Base-by-base conservation (phyloP, 2,888 invertebrate genomes). In the Athripsodes cinereus region DNA sequence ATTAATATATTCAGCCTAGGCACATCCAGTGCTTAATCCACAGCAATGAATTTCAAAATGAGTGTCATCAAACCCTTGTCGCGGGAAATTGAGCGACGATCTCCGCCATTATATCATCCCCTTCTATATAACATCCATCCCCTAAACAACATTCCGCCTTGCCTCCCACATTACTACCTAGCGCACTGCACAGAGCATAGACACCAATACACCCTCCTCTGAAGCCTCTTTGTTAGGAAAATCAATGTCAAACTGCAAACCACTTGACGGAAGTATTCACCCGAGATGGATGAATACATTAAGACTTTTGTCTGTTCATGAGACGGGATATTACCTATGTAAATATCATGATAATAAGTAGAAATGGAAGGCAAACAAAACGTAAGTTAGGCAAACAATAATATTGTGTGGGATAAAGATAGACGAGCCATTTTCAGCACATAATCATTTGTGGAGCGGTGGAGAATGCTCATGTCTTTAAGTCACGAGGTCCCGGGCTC, bases 51-150 rank as follows among this genome's bases (percentile, higher is more conserved):
- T 61, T 62, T 63, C 62, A 62, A 62, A 63, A 63, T 62, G 62
- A 63, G 63, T 60, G 62, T 60, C 63, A 63, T 62, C 63, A 62
- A 53, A 59, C 55, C 58, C 58, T 63, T 59, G 59, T 61, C 60
- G 57, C 52, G 60, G 57, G 63, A 63, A 63, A 63, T 63, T 63
- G 63, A 63, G 63, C 63, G 63, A 60, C 63, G 61, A 60, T 52
- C 53, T 58, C 62, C 59, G 56, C 60, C 55, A 48, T 56, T 53
- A 52, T 35, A 48, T 19, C 34, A 22, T 51, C 53, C 52, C 47
- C 44, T 49, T 51, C 44, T 34, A 19, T 18, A 11, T 18, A n/a
- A n/a, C n/a, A 10, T 21, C 22, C 50, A 26, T 13, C 52, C 51
- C 22, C 44, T 16, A 2, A n/a, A 19, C 31, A 19, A 22, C 35